Conservation (phyloP, 2,797 vertebrate genomes). For the Mormyrops attenuatus region DNA sequence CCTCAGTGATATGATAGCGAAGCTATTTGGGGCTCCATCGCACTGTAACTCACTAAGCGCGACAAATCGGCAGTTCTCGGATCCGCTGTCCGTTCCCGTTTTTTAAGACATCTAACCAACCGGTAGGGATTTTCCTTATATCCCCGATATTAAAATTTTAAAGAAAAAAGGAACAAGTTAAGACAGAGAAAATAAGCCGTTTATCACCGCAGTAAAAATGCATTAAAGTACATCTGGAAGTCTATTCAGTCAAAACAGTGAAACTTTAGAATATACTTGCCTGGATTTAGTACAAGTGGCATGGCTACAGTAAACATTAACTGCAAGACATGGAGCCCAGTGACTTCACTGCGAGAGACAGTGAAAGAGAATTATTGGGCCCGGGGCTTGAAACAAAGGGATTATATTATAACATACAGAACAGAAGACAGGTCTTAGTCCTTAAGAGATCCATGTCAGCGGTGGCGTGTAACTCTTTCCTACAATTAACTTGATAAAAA, state of each 20-base stretch:
- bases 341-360: not conserved
- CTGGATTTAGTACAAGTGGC: not conserved
- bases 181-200: not conserved
- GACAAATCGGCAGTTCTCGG: not conserved
- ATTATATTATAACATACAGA: not conserved
- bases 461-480: not conserved
- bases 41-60: not conserved
- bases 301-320: not conserved
- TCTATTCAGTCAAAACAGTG: not conserved
- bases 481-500: not conserved
- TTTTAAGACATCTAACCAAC: not conserved
- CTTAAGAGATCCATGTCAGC: not conserved
- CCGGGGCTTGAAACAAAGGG: not conserved
- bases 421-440: not conserved
- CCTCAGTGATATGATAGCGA: not conserved
- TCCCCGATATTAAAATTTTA: not conserved
- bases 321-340: not conserved
- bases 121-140: not conserved
- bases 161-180: not conserved
- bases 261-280: not conserved
- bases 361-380: not conserved
- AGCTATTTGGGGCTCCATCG: not conserved
- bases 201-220: not conserved
- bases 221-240: not conserved
- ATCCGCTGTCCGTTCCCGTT: not conserved